Base-by-base conservation (phyloP, 2,888 invertebrate species). In the Sclerodermus sp. region DNA sequence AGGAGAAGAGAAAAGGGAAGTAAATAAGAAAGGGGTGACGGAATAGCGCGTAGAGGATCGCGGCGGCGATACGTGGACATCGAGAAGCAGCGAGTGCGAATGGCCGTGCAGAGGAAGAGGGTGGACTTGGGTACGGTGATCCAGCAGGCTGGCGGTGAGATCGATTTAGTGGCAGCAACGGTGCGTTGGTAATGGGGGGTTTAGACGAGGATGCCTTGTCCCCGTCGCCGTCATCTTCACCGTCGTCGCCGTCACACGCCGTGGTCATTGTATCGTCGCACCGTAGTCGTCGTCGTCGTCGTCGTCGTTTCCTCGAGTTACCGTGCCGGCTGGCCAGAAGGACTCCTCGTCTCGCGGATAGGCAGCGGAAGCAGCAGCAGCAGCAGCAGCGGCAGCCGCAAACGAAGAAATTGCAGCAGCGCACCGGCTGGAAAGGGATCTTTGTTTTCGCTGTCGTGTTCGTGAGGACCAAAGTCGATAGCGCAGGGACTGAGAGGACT, bases 161-260 rank as follows among this genome's bases (percentile, higher is more conserved):
- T 70, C 63, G 64, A 67, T 67, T 64, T 62, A 62, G 62, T 58
- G 57, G 57, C 59, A 61, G 60, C 62, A 62, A 56, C 63, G 67
- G 73, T 62, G 63, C 66, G 58, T 64, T 76, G 77, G 77, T 77
- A 75, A 78, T 77, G 77, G 75, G 76, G 74, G 73, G 68, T 71
- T 73, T 74, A 67, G 76, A 73, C 74, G 75, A 77, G 73, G 72
- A 77, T 76, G 77, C 76, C 74, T 77, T 75, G 68, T 76, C 74
- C 72, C 71, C 70, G 71, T 73, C 64, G 66, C 64, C 67, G 66
- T 68, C 68, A 66, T 71, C 68, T 63, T 66, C 68, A 63, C 62
- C 68, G 67, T 62, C 71, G 67, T 66, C 62, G 58, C 60, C 57
- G 56, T 56, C 44, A 23, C 17, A 17, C 34, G 34, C 34, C 34